These are phyloP conservation scores for Solea solea DNA, from an alignment of 2,113 vertebrate genomes.

Conservation along the genomic window DNA sequence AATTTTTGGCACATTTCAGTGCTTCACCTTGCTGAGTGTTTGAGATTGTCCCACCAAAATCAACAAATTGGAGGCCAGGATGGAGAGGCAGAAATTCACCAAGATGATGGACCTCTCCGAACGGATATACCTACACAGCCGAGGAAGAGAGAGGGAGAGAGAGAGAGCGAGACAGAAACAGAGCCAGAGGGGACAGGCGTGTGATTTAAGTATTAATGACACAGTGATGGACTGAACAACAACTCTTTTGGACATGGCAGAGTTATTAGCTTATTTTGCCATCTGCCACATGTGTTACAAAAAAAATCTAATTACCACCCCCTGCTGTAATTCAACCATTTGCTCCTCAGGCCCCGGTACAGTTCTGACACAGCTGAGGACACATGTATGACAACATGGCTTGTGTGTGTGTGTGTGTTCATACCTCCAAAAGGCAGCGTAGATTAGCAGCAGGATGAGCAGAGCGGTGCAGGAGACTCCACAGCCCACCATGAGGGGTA, in stretches of 20 bases:
- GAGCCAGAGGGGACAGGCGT: slow-evolving; percentile 11
- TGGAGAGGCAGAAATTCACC: slow-evolving; percentile 97
- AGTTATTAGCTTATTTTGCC: slow-evolving; percentile 61
- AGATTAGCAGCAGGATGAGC: slow-evolving; percentile 94
- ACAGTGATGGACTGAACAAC: slow-evolving; percentile 34
- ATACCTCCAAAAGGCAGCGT: slow-evolving; percentile 97
- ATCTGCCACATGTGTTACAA: slow-evolving; percentile 57
- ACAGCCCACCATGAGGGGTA: slow-evolving; percentile 96
- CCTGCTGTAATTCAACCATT: slow-evolving; percentile 59
- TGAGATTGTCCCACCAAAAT: slow-evolving; percentile 98
- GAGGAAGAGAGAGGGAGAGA: neutral
- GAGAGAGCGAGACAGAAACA: neutral
- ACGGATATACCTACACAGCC: slow-evolving; percentile 89
- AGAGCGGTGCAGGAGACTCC: slow-evolving; percentile 95
- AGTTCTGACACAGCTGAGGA: slow-evolving; percentile 39
- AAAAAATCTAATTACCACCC: slow-evolving; percentile 41
- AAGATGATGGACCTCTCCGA: slow-evolving; percentile 97
- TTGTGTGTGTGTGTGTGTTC: neutral
- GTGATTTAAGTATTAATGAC: slow-evolving; percentile 24
- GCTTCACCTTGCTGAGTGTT: slow-evolving; percentile 94
- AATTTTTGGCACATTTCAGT: neutral
- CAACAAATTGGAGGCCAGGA: slow-evolving; percentile 96
- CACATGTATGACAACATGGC: neutral
- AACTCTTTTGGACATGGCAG: slow-evolving; percentile 32
- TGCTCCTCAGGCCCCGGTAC: slow-evolving; percentile 68